Conservation (phyloP, 2,113 vertebrate genomes). For the Nerophis ophidion region DNA sequence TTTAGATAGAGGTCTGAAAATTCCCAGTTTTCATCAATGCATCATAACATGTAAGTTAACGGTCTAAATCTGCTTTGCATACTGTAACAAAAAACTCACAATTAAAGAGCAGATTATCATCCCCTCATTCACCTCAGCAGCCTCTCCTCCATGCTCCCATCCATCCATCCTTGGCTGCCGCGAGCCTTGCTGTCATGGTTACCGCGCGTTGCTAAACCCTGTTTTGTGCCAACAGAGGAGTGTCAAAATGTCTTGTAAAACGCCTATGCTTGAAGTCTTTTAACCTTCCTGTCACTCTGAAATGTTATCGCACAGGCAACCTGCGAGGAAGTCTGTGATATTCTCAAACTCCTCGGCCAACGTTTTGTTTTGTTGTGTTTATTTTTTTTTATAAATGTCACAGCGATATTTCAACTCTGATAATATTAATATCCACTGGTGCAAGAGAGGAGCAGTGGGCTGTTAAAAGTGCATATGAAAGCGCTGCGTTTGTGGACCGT, state of each 20-base stretch:
- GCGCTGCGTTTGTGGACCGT: constrained; percentile 4
- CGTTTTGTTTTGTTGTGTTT: not conserved
- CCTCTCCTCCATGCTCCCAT: constrained; percentile 23
- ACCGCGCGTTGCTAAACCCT: constrained; percentile 39
- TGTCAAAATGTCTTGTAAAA: constrained; percentile 18
- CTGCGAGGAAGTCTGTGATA: constrained; percentile 1
- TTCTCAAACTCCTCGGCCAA: constrained; percentile 15
- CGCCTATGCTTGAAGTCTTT: not conserved
- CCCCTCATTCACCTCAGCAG: constrained; percentile 26
- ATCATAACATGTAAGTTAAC: not conserved
- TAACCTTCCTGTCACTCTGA: too few species aligned
- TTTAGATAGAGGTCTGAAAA: too few species aligned
- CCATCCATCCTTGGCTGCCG: constrained; percentile 52
- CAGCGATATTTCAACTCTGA: constrained; percentile 18
- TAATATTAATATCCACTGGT: not conserved
- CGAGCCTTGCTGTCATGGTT: constrained; percentile 60
- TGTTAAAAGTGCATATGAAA: constrained; percentile 13
- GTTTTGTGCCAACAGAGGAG: constrained; percentile 24
- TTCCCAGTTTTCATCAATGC: not conserved
- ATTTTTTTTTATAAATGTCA: constrained; percentile 28
- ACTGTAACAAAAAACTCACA: not conserved
- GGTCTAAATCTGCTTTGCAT: not conserved
- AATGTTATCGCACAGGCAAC: constrained; percentile 13
- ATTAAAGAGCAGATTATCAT: constrained; percentile 8
- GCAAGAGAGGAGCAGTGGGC: constrained; percentile 9